Evolutionary conservation across 2,797 vertebrate species (phyloP).

Genomic region (Bradypodion ventrale): DNA sequence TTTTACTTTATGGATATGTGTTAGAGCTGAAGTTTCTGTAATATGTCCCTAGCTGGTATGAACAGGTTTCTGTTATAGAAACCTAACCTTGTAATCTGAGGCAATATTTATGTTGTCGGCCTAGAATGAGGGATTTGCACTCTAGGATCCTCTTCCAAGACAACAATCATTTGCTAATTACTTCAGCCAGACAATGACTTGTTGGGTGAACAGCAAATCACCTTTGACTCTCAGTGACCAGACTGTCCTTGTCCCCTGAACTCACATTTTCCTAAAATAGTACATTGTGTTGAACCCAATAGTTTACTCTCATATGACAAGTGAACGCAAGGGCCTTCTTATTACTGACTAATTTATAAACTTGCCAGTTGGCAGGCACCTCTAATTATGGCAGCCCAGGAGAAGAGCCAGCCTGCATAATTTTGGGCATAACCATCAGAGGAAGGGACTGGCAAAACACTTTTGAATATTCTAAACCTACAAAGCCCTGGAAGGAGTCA

Average conservation of each 20-base stretch:
- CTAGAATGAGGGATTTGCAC: constrained; percentile 50
- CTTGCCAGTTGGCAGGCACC: not conserved
- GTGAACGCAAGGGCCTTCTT: constrained; percentile 2
- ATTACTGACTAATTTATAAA: constrained; percentile 39
- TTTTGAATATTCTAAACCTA: too few species aligned
- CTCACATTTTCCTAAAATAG: constrained; percentile 36
- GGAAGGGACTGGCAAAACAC: too few species aligned
- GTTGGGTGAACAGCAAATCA: constrained; percentile 51
- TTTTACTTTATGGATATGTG: not conserved
- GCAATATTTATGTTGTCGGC: constrained; percentile 61
- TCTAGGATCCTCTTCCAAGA: constrained; percentile 45
- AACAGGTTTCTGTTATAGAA: constrained; percentile 65
- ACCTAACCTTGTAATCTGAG: constrained; percentile 47
- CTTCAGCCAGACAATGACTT: constrained; percentile 57
- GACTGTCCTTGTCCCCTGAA: constrained; percentile 40
- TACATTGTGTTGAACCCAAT: rapidly evolving
- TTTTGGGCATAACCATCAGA: too few species aligned
- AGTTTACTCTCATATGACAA: constrained; percentile 20
- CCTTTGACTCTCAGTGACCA: constrained; percentile 53
- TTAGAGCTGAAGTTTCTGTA: constrained; percentile 5
- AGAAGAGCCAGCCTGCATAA: too few species aligned
- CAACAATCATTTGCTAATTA: constrained; percentile 65
- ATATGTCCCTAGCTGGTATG: constrained; percentile 55
- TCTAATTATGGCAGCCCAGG: constrained; percentile 8
- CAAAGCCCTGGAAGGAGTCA: too few species aligned